Percentiles rank a stretch among this genome's conserved stretches.
phyloP scores from a whole-genome alignment of 2,797 vertebrate genomes.

The Brachyalestes nurse region DNA sequence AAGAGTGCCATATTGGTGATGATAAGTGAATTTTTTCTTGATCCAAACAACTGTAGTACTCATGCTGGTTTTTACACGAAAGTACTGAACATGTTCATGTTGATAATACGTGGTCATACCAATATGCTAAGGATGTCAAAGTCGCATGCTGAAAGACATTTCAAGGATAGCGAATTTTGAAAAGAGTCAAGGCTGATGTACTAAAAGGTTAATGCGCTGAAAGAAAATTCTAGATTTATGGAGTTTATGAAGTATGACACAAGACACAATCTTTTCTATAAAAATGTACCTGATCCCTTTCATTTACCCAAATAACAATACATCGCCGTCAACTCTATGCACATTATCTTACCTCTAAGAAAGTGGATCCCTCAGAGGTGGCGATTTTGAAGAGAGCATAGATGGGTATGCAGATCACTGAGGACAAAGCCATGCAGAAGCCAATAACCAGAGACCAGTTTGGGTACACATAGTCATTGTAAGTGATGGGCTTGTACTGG shows the following conservation, averaged over 20 bases:
- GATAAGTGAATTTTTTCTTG: neutral
- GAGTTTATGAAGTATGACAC: neutral
- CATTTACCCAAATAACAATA: neutral
- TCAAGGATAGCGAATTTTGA: too few species aligned
- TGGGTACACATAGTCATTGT: conserved; percentile 93
- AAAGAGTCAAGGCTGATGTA: neutral
- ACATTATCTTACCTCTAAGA: conserved; percentile 85
- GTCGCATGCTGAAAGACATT: too few species aligned
- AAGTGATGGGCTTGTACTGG: conserved; percentile 96
- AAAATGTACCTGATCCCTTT: neutral
- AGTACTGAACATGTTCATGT: too few species aligned
- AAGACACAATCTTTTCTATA: too few species aligned
- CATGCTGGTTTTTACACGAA: too few species aligned
- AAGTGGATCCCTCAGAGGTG: conserved; percentile 87
- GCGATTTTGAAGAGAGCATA: conserved; percentile 92
- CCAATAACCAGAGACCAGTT: conserved; percentile 92
- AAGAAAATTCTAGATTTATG: neutral
- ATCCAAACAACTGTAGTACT: too few species aligned
- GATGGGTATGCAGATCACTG: conserved; percentile 94
- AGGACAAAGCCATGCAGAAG: conserved; percentile 95
- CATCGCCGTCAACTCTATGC: neutral
- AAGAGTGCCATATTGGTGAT: neutral
- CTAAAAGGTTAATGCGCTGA: neutral
- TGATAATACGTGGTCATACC: too few species aligned
- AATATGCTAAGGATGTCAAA: too few species aligned